Evolutionary conservation across 2,797 vertebrate genomes (phyloP).

Genomic region (Spinibarbus caldwelli): DNA sequence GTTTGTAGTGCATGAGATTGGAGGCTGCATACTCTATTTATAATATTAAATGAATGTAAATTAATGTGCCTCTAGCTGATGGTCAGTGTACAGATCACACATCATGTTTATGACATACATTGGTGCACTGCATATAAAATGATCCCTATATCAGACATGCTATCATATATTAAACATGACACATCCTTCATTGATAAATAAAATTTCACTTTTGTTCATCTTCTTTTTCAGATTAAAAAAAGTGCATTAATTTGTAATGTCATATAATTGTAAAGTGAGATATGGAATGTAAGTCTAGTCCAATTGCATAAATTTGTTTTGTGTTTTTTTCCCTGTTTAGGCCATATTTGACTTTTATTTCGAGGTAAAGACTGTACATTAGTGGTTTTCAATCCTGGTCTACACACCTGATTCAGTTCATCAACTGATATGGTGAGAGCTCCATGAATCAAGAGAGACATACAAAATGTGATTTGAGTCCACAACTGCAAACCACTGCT

Average conservation of each 20-base stretch:
- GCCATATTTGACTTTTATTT: background rate
- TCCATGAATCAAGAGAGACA: background rate
- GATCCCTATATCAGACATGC: background rate
- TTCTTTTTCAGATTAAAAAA: background rate
- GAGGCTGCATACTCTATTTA: conserved; percentile 13
- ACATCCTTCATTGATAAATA: background rate
- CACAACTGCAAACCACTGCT: background rate
- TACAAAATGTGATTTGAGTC: background rate
- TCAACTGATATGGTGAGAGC: background rate
- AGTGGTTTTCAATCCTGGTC: background rate
- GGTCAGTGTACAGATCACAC: background rate
- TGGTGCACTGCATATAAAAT: background rate
- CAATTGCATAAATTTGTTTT: background rate
- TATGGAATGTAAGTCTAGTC: background rate
- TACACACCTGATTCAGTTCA: background rate
- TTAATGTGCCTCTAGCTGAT: background rate
- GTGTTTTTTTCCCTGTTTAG: background rate
- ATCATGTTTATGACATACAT: background rate
- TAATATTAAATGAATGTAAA: conserved; percentile 15
- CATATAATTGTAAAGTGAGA: background rate
- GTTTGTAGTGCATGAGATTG: background rate
- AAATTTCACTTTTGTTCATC: background rate
- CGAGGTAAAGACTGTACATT: background rate
- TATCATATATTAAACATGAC: background rate
- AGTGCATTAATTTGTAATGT: background rate